A percentile compares a stretch with the other conserved stretches of the same genome.
These are phyloP conservation scores for Oreortyx pictus DNA, from an alignment of 2,797 vertebrate genomes.

Conservation along the genomic window DNA sequence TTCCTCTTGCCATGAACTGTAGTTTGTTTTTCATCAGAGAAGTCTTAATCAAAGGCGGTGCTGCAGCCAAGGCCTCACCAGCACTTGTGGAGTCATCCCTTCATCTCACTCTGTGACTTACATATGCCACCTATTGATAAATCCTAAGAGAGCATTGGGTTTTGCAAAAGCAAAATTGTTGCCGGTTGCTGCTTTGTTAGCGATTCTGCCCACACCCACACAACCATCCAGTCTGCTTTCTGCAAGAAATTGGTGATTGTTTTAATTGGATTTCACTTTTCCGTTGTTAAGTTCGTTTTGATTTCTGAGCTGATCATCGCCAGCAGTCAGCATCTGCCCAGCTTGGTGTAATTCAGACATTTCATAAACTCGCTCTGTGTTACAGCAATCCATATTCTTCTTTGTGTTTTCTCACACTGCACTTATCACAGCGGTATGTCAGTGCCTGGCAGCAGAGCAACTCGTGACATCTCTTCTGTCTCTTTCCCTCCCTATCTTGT, in stretches of 20 bases:
- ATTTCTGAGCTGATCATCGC: neutral
- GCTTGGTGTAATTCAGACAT: neutral
- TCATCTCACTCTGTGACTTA: conserved; percentile 50
- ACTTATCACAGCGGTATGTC: neutral
- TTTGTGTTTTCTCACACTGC: neutral
- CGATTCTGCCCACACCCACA: neutral
- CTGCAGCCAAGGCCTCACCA: accelerated
- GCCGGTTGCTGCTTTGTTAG: neutral
- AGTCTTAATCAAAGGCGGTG: neutral
- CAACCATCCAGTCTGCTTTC: neutral
- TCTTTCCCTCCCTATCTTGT: neutral
- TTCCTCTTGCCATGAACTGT: neutral
- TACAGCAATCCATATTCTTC: neutral
- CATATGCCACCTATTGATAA: conserved; percentile 75
- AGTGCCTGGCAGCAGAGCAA: neutral
- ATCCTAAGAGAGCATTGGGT: conserved; percentile 63
- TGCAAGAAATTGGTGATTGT: accelerated
- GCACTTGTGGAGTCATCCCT: neutral
- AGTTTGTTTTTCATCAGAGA: neutral
- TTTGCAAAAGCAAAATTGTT: neutral
- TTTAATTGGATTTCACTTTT: neutral
- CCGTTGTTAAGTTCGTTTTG: neutral
- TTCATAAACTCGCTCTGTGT: neutral
- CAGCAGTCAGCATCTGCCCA: neutral
- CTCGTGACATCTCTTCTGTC: neutral